Conservation (phyloP, 2,113 vertebrate genomes). For the Ranitomeya imitator region DNA sequence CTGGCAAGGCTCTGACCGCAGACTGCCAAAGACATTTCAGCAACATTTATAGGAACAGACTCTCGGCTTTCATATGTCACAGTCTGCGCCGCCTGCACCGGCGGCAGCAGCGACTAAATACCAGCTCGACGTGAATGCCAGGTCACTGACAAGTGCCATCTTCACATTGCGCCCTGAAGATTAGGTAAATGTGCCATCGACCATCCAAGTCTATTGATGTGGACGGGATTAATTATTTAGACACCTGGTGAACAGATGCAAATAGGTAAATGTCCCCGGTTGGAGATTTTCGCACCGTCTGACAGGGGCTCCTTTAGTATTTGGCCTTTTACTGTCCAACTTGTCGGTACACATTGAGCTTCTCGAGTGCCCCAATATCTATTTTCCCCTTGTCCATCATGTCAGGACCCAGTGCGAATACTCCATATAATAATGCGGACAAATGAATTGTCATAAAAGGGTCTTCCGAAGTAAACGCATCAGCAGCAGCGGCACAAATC, state of each 20-base stretch:
- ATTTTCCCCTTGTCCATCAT: too few species aligned
- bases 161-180: not conserved
- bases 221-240: not conserved
- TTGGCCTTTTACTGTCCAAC: too few species aligned
- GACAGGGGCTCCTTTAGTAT: too few species aligned
- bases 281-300: too few species aligned
- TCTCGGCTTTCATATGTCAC: slow-evolving; percentile 10
- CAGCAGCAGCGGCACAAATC: not conserved
- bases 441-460: not conserved
- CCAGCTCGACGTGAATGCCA: not conserved
- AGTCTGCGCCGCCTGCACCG: not conserved
- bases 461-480: not conserved
- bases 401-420: too few species aligned
- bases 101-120: not conserved
- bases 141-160: not conserved
- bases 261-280: not conserved
- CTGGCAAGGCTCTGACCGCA: not conserved
- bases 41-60: slow-evolving; percentile 27
- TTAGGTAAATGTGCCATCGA: not conserved
- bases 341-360: too few species aligned
- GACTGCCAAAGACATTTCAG: slow-evolving; percentile 43
- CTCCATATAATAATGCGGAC: too few species aligned
- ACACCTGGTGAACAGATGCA: not conserved
- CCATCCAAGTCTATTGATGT: too few species aligned
- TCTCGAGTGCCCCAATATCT: too few species aligned